phyloP scores from a whole-genome alignment of 2,888 invertebrate genomes.

The Apocheima hispidaria region DNA sequence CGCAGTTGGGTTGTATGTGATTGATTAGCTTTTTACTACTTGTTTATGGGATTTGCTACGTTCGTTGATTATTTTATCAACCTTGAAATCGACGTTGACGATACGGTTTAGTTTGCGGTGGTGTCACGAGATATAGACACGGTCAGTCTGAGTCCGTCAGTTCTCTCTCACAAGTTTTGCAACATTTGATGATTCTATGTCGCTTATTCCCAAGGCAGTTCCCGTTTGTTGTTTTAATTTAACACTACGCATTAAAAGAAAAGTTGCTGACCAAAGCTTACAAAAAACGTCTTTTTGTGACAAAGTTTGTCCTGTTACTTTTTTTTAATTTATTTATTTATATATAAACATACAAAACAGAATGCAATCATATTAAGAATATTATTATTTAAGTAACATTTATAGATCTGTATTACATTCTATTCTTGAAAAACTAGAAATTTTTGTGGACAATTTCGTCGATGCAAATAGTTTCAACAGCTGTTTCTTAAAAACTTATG shows the following conservation, averaged over 20 bases:
- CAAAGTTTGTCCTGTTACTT: too few species aligned
- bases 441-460: conserved; percentile 19
- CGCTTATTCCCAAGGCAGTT: conserved; percentile 9
- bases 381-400: too few species aligned
- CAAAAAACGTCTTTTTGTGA: conserved; percentile 9
- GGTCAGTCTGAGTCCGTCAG: conserved; percentile 45
- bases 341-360: too few species aligned
- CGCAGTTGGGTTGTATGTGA: conserved; percentile 38
- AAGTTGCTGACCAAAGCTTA: conserved; percentile 11
- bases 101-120: conserved; percentile 47
- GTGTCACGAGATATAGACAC: conserved; percentile 59
- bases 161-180: conserved; percentile 17
- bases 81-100: conserved; percentile 50
- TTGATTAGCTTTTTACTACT: conserved; percentile 52
- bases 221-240: background rate
- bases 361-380: too few species aligned
- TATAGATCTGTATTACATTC: too few species aligned
- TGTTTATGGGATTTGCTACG: conserved; percentile 47
- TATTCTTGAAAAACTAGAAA: too few species aligned
- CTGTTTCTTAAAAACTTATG: conserved; percentile 24
- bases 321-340: too few species aligned
- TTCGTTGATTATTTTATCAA: conserved; percentile 53
- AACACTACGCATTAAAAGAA: background rate
- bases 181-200: conserved; percentile 8
- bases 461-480: conserved; percentile 29